Evolutionary conservation across 2,888 invertebrate genomes (phyloP), one percentile per base, ranked within the genome.

Genomic region (Agelastica alni): DNA sequence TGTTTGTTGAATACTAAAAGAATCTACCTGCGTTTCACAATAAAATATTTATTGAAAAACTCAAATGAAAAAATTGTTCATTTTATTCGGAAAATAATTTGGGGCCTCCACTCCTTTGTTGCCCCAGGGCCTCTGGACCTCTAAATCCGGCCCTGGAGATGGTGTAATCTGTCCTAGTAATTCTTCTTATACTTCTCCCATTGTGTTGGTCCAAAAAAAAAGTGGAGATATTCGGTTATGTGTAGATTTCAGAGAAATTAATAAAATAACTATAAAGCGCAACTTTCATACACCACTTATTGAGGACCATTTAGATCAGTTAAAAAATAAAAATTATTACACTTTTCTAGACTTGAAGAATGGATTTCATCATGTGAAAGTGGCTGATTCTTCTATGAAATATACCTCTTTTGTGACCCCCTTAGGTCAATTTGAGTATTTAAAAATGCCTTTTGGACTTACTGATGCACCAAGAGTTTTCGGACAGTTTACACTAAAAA

Each of bases 311-410:
- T 32, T 56, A 3, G 56, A 65, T 16, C 20, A 42, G 4, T 34
- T 68, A 60, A 4, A 47, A 48, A 30, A 30, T 10, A 30, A 30
- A 9, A n/a, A 30, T 30, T 30, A 57, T 53, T 70, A 61, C 55
- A 63, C 64, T 4, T 58, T 18, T 4, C 45, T 71, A 14, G 69
- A 71, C 54, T 53, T 71, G 5, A 65, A 62, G 44, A 63, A 61
- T 17, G 20, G 20, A 20, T 47, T 67, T 43, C 58, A 67, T 31
- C 70, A 71, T 22, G 58, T 70, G 4, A 44, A 31, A 10, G 32
- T 72, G 12, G 49, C 56, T 1, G 52, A 65, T 49, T 47, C 59
- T 9, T 66, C 66, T 3, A 45, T 63, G 1, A 58, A 67, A 53
- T 64, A 66, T 17, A 71, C 69, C 2, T 60, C 46, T 46, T 55